Evolutionary conservation across 2,888 invertebrate species (phyloP).

Genomic region (Microctonus brassicae): DNA sequence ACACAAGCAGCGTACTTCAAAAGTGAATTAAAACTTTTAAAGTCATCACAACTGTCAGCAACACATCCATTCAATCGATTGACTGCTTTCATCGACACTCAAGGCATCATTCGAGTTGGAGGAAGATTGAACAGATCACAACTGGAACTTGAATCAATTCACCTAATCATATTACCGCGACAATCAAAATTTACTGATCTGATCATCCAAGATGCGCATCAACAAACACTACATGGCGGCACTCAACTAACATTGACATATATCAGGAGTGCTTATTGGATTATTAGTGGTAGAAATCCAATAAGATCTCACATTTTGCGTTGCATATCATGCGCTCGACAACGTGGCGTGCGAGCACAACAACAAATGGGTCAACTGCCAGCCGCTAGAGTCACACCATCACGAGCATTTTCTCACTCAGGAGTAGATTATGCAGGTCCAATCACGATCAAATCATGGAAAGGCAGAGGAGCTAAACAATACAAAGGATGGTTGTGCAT

Average conservation of each 20-base stretch:
- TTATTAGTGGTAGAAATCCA: slow-evolving; percentile 36
- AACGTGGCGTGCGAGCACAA: slow-evolving; percentile 33
- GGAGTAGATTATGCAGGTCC: slow-evolving; percentile 50
- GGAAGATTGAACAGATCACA: too few relatives aligned
- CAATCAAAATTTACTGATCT: slow-evolving; percentile 17
- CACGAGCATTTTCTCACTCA: too few relatives aligned
- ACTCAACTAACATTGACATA: slow-evolving; percentile 34
- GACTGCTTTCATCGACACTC: too few relatives aligned
- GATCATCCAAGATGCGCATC: slow-evolving; percentile 33
- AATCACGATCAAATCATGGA: slow-evolving; percentile 33
- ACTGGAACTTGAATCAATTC: slow-evolving; percentile 24
- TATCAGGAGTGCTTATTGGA: slow-evolving; percentile 36
- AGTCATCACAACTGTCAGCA: not conserved
- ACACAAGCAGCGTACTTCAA: slow-evolving; percentile 10
- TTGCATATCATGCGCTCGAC: slow-evolving; percentile 44
- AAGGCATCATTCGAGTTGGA: too few relatives aligned
- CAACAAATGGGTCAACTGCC: slow-evolving; percentile 48
- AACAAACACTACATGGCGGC: slow-evolving; percentile 34
- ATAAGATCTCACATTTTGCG: slow-evolving; percentile 28
- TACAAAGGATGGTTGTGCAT: slow-evolving; percentile 45
- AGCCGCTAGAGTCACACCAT: slow-evolving; percentile 33
- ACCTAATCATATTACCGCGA: slow-evolving; percentile 30
- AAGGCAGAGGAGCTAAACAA: slow-evolving; percentile 30
- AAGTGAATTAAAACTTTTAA: slow-evolving; percentile 8
- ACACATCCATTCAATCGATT: not conserved